Percentiles rank a stretch among this genome's conserved stretches.
Evolutionary conservation across 2,113 vertebrate species (phyloP).

Genomic region (Oplegnathus fasciatus): DNA sequence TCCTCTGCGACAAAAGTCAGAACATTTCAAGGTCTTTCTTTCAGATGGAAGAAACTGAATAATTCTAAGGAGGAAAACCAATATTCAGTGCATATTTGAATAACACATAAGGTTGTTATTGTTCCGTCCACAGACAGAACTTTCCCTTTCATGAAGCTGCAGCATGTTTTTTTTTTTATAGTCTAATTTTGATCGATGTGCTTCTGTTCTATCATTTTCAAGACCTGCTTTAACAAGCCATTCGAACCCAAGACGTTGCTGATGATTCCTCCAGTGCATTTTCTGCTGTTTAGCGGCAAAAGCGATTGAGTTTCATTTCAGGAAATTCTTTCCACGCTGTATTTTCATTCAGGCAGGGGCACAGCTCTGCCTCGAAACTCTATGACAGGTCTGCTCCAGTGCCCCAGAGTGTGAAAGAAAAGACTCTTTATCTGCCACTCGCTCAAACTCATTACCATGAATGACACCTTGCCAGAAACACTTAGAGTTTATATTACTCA

Average conservation of each 20-base stretch:
- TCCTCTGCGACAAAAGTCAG: conserved; percentile 40
- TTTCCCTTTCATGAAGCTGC: conserved; percentile 8
- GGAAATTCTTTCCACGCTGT: conserved; percentile 84
- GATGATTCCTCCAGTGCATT: conserved; percentile 75
- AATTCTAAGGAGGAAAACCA: conserved; percentile 24
- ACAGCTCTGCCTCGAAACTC: conserved; percentile 70
- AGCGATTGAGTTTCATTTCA: conserved; percentile 85
- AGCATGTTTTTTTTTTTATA: background rate
- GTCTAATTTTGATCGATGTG: conserved; percentile 31
- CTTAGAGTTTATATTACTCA: conserved; percentile 70
- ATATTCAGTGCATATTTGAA: conserved; percentile 11
- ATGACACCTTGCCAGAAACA: conserved; percentile 68
- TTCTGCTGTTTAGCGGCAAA: conserved; percentile 83
- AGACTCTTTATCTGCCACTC: conserved; percentile 76
- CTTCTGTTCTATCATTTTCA: conserved; percentile 15
- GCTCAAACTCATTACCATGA: conserved; percentile 58
- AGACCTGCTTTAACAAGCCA: conserved; percentile 38
- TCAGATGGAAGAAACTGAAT: conserved; percentile 10
- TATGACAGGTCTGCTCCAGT: conserved; percentile 70
- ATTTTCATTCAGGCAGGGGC: conserved; percentile 73
- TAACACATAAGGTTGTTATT: conserved; percentile 14
- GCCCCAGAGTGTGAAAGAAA: conserved; percentile 73
- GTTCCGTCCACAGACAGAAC: conserved; percentile 26
- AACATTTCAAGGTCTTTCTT: conserved; percentile 32
- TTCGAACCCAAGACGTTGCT: conserved; percentile 63